Evolutionary conservation across 2,113 vertebrate species (phyloP).

Genomic region (Gila orcuttii): DNA sequence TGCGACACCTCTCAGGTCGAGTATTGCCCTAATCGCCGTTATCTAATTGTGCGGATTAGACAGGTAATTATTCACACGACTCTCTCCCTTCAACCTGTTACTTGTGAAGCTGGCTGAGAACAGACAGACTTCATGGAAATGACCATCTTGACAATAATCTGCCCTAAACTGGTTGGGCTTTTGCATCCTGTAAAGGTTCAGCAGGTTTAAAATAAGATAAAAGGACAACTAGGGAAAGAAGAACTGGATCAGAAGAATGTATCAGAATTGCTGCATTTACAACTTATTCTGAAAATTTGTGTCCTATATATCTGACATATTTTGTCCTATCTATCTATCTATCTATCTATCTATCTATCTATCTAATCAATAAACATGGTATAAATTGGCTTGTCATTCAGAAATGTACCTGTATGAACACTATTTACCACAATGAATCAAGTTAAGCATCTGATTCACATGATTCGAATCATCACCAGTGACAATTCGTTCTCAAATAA

Average conservation of each 20-base stretch:
- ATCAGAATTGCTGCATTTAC: too few species aligned
- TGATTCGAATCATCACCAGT: background rate
- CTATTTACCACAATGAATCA: background rate
- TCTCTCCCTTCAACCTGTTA: conserved; percentile 57
- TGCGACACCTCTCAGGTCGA: conserved; percentile 60
- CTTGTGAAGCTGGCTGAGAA: conserved; percentile 14
- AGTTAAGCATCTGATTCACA: background rate
- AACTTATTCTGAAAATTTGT: background rate
- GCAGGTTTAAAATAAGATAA: background rate
- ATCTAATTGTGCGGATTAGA: conserved; percentile 75
- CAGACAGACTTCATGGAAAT: conserved; percentile 33
- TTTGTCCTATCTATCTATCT: background rate
- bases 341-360: background rate
- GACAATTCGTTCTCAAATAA: background rate
- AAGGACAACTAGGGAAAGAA: background rate
- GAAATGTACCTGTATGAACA: background rate
- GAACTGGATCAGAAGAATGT: too few species aligned
- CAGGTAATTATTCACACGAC: conserved; percentile 73
- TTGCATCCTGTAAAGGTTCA: background rate
- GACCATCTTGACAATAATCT: background rate
- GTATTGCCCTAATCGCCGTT: conserved; percentile 70
- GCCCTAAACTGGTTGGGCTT: background rate
- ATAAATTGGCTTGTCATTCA: background rate
- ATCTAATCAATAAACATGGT: background rate
- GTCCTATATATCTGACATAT: background rate